A percentile compares a stretch with the other conserved stretches of the same genome.
phyloP scores from a whole-genome alignment of 2,113 vertebrate species.

The Hemicordylus capensis region DNA sequence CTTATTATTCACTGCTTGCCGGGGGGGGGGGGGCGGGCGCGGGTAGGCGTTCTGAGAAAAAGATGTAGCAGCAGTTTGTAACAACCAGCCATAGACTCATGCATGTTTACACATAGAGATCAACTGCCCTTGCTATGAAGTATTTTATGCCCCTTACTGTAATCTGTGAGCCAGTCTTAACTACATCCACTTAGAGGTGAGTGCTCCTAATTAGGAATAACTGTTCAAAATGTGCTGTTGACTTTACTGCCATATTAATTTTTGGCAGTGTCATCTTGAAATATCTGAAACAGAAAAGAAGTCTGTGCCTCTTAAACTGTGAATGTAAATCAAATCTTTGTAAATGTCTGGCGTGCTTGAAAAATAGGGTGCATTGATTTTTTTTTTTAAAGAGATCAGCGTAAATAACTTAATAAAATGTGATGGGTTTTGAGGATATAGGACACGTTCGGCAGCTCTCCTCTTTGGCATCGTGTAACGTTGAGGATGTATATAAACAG shows the following conservation, averaged over 20 bases:
- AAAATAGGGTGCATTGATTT: neutral
- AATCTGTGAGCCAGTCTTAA: conserved; percentile 11
- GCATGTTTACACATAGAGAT: conserved; percentile 5
- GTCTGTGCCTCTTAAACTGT: neutral
- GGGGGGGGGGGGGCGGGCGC: neutral
- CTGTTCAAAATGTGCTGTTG: neutral
- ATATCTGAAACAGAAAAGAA: neutral
- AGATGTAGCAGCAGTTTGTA: neutral
- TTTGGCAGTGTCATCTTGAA: neutral
- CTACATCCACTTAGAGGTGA: conserved; percentile 13
- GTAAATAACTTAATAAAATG: neutral
- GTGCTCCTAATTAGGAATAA: neutral
- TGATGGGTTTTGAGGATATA: neutral
- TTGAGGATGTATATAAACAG: conserved; percentile 24
- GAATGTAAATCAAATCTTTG: neutral
- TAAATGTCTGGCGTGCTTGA: neutral
- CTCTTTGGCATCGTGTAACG: neutral
- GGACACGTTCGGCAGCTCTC: neutral
- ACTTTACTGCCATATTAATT: neutral
- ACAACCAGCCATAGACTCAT: neutral
- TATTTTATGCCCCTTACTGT: conserved; percentile 16
- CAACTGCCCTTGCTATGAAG: neutral
- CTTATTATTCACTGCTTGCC: neutral
- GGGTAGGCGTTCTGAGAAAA: neutral
- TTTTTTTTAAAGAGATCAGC: conserved; percentile 8